Evolutionary conservation across 2,113 vertebrate species (phyloP).

Genomic region (Pyxicephalus adspersus): DNA sequence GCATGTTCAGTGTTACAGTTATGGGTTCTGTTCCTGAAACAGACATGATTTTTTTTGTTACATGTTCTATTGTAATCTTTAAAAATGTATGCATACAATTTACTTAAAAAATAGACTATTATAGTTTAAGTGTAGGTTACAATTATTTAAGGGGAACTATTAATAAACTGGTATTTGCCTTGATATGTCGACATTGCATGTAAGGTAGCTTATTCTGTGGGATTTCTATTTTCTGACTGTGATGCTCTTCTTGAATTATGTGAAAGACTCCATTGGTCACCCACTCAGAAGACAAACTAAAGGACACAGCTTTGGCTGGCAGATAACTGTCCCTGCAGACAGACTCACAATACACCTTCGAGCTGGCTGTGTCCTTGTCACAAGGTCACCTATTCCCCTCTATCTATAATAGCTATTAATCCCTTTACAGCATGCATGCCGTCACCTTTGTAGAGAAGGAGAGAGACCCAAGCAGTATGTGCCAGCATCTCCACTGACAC

Average conservation of each 20-base stretch:
- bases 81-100: no score
- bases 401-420: slow-evolving; percentile 49
- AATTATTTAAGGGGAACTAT: no score
- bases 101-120: no score
- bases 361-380: slow-evolving; percentile 34
- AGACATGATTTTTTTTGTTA: no score
- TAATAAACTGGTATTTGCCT: no score
- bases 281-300: slow-evolving; percentile 25
- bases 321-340: slow-evolving; percentile 50
- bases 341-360: slow-evolving; percentile 48
- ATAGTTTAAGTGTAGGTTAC: no score
- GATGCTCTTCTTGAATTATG: not conserved
- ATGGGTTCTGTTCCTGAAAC: no score
- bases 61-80: no score
- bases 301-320: slow-evolving; percentile 51
- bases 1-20: no score
- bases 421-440: slow-evolving; percentile 33
- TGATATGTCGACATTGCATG: not conserved
- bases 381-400: slow-evolving; percentile 51
- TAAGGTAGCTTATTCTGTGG: not conserved
- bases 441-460: slow-evolving; percentile 21
- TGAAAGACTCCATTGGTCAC: not conserved
- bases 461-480: not conserved
- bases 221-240: not conserved
- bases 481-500: slow-evolving; percentile 31